Percentiles rank a stretch among this genome's conserved stretches.
phyloP scores from a whole-genome alignment of 2,888 invertebrate genomes.

The Sarcophaga caerulescens region DNA sequence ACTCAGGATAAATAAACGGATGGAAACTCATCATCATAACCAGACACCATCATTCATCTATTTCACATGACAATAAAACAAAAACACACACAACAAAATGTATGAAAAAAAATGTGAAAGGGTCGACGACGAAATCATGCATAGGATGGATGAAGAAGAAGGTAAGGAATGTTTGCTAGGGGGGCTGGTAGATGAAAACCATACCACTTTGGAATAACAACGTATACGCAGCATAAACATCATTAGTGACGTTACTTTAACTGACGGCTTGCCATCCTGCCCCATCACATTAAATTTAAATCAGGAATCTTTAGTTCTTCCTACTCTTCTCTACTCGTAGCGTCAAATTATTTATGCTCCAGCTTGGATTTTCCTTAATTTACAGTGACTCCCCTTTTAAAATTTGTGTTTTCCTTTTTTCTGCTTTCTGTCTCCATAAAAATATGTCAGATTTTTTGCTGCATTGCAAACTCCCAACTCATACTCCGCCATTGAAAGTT shows the following conservation, averaged over 20 bases:
- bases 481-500: background rate
- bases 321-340: too few species aligned
- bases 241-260: slow-evolving; percentile 48
- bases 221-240: slow-evolving; percentile 48
- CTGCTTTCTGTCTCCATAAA: background rate
- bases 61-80: slow-evolving; percentile 32
- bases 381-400: background rate
- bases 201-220: background rate
- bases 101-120: background rate
- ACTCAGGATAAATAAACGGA: background rate
- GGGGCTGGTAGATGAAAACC: background rate
- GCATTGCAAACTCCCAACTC: background rate
- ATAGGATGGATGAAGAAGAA: background rate
- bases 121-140: too few species aligned
- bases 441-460: background rate
- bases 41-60: slow-evolving; percentile 52
- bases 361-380: slow-evolving; percentile 20
- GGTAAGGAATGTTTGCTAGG: background rate
- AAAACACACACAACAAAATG: background rate
- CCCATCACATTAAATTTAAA: slow-evolving; percentile 21
- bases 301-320: background rate
- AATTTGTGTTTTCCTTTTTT: background rate
- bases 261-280: background rate
- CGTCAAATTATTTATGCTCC: background rate
- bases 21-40: slow-evolving; percentile 54